Evolutionary conservation across 2,888 invertebrate genomes (phyloP), one percentile per base, ranked within the genome.

Genomic region (Melikaiella ostensackeni): DNA sequence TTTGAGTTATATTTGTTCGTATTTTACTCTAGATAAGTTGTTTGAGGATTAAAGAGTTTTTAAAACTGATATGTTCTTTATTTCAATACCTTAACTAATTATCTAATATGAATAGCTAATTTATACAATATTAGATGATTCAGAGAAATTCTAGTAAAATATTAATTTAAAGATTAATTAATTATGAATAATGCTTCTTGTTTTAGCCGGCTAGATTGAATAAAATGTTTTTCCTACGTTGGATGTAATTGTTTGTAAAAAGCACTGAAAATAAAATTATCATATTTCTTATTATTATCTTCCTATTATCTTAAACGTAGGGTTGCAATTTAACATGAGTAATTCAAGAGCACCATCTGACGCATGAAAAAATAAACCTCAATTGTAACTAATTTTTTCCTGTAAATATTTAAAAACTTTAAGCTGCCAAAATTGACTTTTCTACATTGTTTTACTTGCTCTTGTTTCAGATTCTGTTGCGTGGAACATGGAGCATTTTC

Each of bases 101-200:
- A 19, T 19, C 19, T 16, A 46, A 19, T 46, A 46, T 46, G 30
- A 30, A 30, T 30, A 30, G 2, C 4, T 46, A 13, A 19, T 13
- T 46, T 19, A 5, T 46, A 19, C 5, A 46, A 19, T 19, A 1
- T 46, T 46, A 19, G 42, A 0, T 46, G 19, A 46, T 46, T 46
- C 19, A 19, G 4, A 5, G n/a, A n/a, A n/a, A n/a, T n/a, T n/a
- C n/a, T n/a, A n/a, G n/a, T n/a, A n/a, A 55, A 55, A 55, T 21
- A 8, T 21, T 46, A 9, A n/a, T 1, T 55, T 21, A 9, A 55
- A 55, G 21, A 55, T 50, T n/a, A 50, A n/a, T 42, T 50, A n/a
- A n/a, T n/a, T 2, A 50, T n/a, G 79, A 81, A 79, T 30, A 81
- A 76, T 50, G 27, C 63, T 80, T 78, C 64, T 75, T 64, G n/a